Evolutionary conservation across 2,888 invertebrate species (phyloP).

Genomic region (Nezara viridula): DNA sequence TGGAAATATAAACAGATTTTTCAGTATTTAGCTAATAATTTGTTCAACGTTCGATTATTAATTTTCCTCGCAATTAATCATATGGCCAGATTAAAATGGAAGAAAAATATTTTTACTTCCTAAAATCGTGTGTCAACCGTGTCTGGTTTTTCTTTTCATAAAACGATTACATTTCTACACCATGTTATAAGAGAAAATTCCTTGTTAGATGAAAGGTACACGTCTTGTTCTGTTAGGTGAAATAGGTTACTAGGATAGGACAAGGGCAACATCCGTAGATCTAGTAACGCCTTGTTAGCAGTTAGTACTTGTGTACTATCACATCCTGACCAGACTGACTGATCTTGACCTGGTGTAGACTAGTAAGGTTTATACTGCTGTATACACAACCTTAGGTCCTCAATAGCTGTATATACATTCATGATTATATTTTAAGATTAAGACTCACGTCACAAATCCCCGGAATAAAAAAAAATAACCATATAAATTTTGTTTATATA

Average conservation of each 20-base stretch:
- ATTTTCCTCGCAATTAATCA: too few species aligned
- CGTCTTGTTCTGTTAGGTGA: not conserved
- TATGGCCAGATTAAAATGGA: too few species aligned
- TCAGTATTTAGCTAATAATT: too few species aligned
- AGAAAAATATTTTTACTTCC: too few species aligned
- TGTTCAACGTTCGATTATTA: too few species aligned
- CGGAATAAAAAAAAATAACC: too few species aligned
- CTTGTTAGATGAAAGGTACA: not conserved
- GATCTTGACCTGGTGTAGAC: not conserved
- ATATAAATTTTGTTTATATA: too few species aligned
- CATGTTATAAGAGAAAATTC: not conserved
- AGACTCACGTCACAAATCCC: too few species aligned
- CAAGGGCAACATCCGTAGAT: not conserved
- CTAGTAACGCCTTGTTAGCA: not conserved
- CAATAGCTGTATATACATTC: too few species aligned
- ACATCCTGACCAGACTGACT: not conserved
- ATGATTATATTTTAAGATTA: too few species aligned
- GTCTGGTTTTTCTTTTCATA: not conserved
- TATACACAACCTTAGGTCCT: not conserved
- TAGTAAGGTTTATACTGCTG: not conserved
- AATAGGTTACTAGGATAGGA: not conserved
- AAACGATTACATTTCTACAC: not conserved
- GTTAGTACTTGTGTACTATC: constrained; percentile 9
- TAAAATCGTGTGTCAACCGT: too few species aligned
- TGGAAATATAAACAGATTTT: too few species aligned